Percentiles rank a stretch among this genome's conserved stretches.
Evolutionary conservation across 2,797 vertebrate species (phyloP).

Genomic region (Pangasius macronema): DNA sequence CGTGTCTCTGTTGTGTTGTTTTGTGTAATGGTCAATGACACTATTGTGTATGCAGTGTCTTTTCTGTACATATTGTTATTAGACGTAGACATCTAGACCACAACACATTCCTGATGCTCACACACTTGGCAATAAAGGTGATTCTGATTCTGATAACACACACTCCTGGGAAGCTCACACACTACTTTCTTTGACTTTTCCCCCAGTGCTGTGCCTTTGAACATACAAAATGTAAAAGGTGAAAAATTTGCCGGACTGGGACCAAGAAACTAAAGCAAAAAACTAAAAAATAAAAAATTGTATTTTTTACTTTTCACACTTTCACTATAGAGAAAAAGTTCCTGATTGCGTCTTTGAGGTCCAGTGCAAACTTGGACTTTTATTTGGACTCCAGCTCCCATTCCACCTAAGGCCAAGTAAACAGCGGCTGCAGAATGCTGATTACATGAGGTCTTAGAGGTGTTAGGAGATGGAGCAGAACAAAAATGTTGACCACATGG

Average conservation of each 20-base stretch:
- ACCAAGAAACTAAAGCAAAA: background rate
- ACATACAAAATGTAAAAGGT: background rate
- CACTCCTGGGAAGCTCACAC: background rate
- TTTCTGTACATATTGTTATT: background rate
- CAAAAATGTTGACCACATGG: background rate
- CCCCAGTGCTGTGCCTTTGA: constrained; percentile 11
- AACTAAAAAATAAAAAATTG: background rate
- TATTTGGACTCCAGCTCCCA: background rate
- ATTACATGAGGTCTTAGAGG: constrained; percentile 12
- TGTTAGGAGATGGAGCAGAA: background rate
- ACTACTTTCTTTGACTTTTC: background rate
- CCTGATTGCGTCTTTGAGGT: background rate
- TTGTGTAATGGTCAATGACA: background rate
- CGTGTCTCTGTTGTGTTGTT: background rate
- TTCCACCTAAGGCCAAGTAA: constrained; percentile 5
- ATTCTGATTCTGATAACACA: background rate
- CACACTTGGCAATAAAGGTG: background rate
- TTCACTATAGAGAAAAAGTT: background rate
- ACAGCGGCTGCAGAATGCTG: constrained; percentile 19
- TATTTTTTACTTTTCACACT: background rate
- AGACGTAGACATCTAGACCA: background rate
- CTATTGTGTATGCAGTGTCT: constrained; percentile 4
- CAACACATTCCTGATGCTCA: background rate
- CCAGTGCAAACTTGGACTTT: background rate
- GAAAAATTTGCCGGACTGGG: background rate